A percentile compares a stretch with the other conserved stretches of the same genome.
Evolutionary conservation across 2,797 vertebrate genomes (phyloP).

Genomic region (Mus caroli): DNA sequence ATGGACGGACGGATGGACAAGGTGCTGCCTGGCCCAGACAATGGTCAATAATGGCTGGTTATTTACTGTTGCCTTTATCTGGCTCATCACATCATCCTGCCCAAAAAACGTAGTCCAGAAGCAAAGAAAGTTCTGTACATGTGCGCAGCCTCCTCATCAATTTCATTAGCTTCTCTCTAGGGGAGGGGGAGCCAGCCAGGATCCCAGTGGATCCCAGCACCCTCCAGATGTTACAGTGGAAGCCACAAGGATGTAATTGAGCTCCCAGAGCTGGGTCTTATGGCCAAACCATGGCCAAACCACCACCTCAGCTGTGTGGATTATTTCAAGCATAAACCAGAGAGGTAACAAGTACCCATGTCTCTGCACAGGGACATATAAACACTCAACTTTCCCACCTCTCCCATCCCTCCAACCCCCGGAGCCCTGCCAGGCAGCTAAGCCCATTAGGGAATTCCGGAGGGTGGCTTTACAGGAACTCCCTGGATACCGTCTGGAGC

Average conservation of each 20-base stretch:
- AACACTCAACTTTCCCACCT: neutral
- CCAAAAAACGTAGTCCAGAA: neutral
- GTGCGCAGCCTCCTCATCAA: neutral
- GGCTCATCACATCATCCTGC: neutral
- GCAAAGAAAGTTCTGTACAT: neutral
- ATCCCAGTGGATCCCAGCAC: neutral
- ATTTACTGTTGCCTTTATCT: neutral
- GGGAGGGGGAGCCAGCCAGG: neutral
- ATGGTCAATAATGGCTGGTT: neutral
- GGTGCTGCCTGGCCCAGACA: neutral
- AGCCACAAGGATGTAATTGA: neutral
- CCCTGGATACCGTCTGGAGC: neutral
- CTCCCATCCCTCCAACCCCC: neutral
- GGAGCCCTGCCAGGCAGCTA: neutral
- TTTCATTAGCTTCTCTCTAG: neutral
- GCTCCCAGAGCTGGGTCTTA: neutral
- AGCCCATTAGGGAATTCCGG: neutral
- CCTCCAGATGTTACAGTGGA: neutral
- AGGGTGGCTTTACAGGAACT: neutral
- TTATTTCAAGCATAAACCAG: neutral
- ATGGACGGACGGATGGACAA: too few relatives aligned
- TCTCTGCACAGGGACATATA: neutral
- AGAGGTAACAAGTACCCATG: neutral
- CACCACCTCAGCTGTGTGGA: neutral
- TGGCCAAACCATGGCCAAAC: neutral